Evolutionary conservation across 2,113 vertebrate species (phyloP).

Genomic region (Microcebus jonahi): DNA sequence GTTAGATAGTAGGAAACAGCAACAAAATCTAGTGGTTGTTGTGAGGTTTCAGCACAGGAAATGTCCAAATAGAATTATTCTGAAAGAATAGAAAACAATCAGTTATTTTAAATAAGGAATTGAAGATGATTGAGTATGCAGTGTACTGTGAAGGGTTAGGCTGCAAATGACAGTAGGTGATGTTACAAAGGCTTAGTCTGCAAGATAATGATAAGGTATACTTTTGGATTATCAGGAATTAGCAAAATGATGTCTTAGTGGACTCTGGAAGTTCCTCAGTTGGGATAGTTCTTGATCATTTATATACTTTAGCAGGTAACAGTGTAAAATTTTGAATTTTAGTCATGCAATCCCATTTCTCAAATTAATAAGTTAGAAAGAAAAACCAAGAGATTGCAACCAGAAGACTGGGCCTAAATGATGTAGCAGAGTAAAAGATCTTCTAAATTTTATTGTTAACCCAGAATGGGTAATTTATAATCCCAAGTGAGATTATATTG

Average conservation of each 20-base stretch:
- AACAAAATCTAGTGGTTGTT: not conserved
- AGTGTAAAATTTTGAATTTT: conserved; percentile 40
- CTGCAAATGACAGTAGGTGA: not conserved
- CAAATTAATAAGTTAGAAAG: not conserved
- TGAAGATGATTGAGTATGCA: not conserved
- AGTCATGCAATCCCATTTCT: not conserved
- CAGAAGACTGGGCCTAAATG: not conserved
- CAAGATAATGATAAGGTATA: not conserved
- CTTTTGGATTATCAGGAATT: not conserved
- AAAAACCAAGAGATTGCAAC: not conserved
- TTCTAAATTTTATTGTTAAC: conserved; percentile 36
- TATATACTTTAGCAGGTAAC: not conserved
- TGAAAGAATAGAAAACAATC: not conserved
- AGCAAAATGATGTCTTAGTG: not conserved
- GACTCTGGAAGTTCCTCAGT: not conserved
- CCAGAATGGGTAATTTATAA: not conserved
- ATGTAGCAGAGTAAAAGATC: not conserved
- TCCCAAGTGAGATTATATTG: not conserved
- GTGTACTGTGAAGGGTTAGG: not conserved
- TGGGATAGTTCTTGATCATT: not conserved
- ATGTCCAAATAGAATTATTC: not conserved
- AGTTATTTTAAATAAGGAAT: conserved; percentile 34
- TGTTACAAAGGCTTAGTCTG: not conserved
- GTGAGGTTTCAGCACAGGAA: not conserved
- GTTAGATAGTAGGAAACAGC: conserved; percentile 26